Evolutionary conservation across 92 coral and sea anemone species (phyloP).

Genomic region (Paragorgia papillata): DNA sequence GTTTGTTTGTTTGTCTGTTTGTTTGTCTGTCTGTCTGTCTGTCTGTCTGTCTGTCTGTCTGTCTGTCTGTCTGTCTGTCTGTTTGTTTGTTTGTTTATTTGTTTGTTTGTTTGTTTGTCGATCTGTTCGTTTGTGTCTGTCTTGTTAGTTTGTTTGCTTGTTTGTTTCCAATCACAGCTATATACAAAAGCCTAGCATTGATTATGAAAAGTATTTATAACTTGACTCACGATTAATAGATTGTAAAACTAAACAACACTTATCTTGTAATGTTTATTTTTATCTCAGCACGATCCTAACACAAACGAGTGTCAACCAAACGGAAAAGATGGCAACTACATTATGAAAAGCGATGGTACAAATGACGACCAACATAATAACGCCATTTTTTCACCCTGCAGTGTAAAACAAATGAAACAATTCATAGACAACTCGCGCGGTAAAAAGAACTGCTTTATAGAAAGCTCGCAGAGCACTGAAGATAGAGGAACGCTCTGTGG

Average conservation of each 20-base stretch:
- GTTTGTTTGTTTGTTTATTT: not conserved
- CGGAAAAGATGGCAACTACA: conserved; percentile 71
- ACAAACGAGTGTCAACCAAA: conserved; percentile 61
- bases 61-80: not conserved
- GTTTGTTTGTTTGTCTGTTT: conserved; percentile 6
- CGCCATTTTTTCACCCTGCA: conserved; percentile 75
- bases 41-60: not conserved
- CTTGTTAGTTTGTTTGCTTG: no score
- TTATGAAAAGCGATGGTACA: conserved; percentile 84
- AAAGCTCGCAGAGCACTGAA: not conserved
- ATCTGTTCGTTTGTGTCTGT: not conserved
- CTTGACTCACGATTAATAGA: no score
- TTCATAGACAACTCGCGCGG: conserved; percentile 47
- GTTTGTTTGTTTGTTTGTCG: not conserved
- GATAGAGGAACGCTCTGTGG: conserved; percentile 55
- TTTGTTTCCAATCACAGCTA: no score
- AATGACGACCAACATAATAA: conserved; percentile 74
- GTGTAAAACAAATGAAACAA: conserved; percentile 59
- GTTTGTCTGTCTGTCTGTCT: not conserved
- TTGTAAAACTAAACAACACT: no score
- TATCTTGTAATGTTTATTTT: not conserved
- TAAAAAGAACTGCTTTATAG: conserved; percentile 7
- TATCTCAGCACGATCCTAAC: conserved; percentile 79
- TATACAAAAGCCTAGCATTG: no score
- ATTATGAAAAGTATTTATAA: no score